Conservation (phyloP, 2,113 vertebrate species). For the Pterocles burchelli region DNA sequence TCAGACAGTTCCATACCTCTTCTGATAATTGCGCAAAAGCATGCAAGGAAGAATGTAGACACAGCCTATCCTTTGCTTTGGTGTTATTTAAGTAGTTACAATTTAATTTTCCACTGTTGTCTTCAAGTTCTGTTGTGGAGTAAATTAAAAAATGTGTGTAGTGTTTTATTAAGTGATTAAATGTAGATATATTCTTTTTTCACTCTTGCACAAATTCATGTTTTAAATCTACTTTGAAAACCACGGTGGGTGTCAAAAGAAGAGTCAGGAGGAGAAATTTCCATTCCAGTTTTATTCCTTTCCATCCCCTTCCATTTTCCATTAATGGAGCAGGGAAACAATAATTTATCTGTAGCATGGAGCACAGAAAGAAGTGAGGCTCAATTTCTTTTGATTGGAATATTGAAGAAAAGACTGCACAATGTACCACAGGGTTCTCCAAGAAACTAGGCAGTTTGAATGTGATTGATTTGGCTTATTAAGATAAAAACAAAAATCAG, state of each 20-base stretch:
- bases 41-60: not conserved
- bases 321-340: not conserved
- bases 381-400: not conserved
- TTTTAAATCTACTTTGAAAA: not conserved
- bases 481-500: not conserved
- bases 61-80: not conserved
- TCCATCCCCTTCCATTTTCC: not conserved
- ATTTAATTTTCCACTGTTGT: not conserved
- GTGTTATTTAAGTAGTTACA: not conserved
- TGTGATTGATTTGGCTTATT: not conserved
- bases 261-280: not conserved
- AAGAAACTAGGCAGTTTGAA: not conserved
- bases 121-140: not conserved
- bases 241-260: not conserved
- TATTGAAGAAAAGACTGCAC: not conserved
- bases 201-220: not conserved
- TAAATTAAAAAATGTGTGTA: not conserved
- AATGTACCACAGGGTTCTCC: not conserved
- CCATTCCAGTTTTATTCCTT: not conserved
- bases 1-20: not conserved
- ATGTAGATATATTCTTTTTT: not conserved
- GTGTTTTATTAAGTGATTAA: not conserved
- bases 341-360: not conserved
- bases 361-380: not conserved
- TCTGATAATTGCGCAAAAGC: not conserved